Evolutionary conservation across 2,113 vertebrate genomes (phyloP), one percentile per base, ranked within the genome.

Genomic region (Ailurus styani): DNA sequence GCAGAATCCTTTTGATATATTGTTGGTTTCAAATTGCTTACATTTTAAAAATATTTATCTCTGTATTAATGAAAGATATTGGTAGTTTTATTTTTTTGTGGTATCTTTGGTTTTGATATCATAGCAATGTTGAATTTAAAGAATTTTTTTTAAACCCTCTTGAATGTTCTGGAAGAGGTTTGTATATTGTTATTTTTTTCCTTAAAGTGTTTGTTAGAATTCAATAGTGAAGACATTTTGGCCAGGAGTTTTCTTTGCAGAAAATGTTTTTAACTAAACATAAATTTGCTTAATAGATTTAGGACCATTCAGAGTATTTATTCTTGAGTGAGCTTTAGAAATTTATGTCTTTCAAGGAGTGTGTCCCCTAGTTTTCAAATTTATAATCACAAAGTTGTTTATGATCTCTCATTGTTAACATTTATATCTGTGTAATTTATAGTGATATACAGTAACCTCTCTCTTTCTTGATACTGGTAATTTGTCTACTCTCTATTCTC

Each of bases 121-220:
- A 64, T n/a, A 62, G 6, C 8, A 31, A 72, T 60, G 42, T n/a
- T 81, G 31, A 10, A 60, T 60, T 87, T 87, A 79, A 68, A 72
- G 2, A 15, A 0, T 1, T 50, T 57, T 31, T 23, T 52, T 55
- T 47, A 5, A 70, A 29, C 2, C 7, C 2, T 12, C 42, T 31
- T 20, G 2, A 79, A 60, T n/a, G 1, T 60, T 87, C 13, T 87
- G n/a, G 23, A 81, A 81, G 14, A 62, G 11, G 81, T 95, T 10
- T 66, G 7, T 34, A 57, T 20, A 70, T 17, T 55, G 2, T 12
- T 31, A 68, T 52, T 64, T 54, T 3, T 68, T 8, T 8, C 12
- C 18, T 91, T 70, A 95, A 90, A 95, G 27, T 87, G 18, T 52
- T 62, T 73, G 27, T 81, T 42, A 42, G 27, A 87, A 47, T 42